Base-by-base conservation (phyloP, 2,797 vertebrate genomes). In the Buceros bicornis region DNA sequence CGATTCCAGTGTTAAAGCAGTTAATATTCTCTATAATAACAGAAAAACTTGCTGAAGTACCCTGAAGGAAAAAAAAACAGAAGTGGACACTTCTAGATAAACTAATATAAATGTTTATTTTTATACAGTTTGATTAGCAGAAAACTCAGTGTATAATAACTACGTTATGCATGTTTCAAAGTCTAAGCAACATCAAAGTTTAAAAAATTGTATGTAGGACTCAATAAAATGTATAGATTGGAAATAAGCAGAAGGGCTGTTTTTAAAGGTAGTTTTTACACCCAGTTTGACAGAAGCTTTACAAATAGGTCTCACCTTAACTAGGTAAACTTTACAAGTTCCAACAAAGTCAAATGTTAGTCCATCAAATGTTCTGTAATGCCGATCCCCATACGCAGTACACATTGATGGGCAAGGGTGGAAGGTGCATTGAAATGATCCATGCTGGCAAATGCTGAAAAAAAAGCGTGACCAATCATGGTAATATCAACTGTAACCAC, bases 361-460 rank as follows among this genome's bases (percentile, higher is more conserved):
- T 9, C 99, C 99, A 19, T 99, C 99, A 40, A 99, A 99, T 0
- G 99, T 99, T 74, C 98, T 98, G 98, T 99, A 99, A 97, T 99
- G 99, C 4, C 99, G 99, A 91, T 99, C 99, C 4, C 99, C 99
- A 1, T 99, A 99, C 0, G 98, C 98, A 0, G 98, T 99, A 96
- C 99, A 99, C 98, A 99, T 99, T 35, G 99, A 99, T 0, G 99
- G 98, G 47, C 99, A 99, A 2, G 99, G 99, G 31, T 96, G 98
- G 93, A 99, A 99, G 73, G 94, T 91, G 77, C 99, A 99, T 95
- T 98, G 99, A 97, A 99, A 99, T 0, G 98, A 98, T 72, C 99
- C 99, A 0, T 98, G 99, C 81, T 98, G 99, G 98, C 99, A 99
- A 71, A 99, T 62, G 29, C 99, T 99, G 97, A 97, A 98, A 98